Evolutionary conservation across 2,888 invertebrate species (phyloP).

Genomic region (Entomobrya proxima): DNA sequence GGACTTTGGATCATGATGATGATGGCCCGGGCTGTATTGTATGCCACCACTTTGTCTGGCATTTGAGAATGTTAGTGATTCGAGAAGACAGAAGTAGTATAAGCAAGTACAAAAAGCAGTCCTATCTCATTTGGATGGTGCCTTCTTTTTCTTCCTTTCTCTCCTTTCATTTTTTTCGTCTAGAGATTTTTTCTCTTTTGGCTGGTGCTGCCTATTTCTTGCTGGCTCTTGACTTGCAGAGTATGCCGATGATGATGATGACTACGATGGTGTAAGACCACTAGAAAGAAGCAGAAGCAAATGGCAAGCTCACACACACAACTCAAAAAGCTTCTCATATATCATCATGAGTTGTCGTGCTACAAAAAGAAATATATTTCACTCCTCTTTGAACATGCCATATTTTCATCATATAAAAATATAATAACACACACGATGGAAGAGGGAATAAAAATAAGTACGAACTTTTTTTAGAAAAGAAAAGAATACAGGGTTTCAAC

Average conservation of each 20-base stretch:
- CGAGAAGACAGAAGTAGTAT: background rate
- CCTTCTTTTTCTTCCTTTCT: conserved; percentile 42
- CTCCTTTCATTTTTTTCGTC: conserved; percentile 14
- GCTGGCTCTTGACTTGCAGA: conserved; percentile 57
- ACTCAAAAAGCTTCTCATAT: conserved; percentile 68
- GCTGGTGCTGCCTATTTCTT: conserved; percentile 49
- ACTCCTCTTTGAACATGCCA: conserved; percentile 64
- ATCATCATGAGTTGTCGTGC: conserved; percentile 67
- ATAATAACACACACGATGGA: conserved; percentile 45
- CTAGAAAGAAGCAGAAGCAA: conserved; percentile 43
- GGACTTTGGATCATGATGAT: conserved; percentile 57
- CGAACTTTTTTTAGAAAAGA: background rate
- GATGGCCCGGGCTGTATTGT: conserved; percentile 19
- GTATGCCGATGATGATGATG: conserved; percentile 14
- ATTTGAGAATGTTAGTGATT: conserved; percentile 37
- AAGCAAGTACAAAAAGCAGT: conserved; percentile 10
- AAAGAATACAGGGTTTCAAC: background rate
- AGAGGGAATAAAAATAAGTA: conserved; percentile 12
- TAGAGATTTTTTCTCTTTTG: conserved; percentile 38
- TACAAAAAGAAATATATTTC: conserved; percentile 66
- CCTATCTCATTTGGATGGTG: conserved; percentile 46
- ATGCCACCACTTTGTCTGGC: conserved; percentile 22
- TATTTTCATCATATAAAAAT: conserved; percentile 66
- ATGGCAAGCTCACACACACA: conserved; percentile 58
- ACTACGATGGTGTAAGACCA: conserved; percentile 26